Percentiles rank a stretch among this genome's conserved stretches.
Evolutionary conservation across 2,888 invertebrate genomes (phyloP).

Genomic region (Meiosimyza platycephala): DNA sequence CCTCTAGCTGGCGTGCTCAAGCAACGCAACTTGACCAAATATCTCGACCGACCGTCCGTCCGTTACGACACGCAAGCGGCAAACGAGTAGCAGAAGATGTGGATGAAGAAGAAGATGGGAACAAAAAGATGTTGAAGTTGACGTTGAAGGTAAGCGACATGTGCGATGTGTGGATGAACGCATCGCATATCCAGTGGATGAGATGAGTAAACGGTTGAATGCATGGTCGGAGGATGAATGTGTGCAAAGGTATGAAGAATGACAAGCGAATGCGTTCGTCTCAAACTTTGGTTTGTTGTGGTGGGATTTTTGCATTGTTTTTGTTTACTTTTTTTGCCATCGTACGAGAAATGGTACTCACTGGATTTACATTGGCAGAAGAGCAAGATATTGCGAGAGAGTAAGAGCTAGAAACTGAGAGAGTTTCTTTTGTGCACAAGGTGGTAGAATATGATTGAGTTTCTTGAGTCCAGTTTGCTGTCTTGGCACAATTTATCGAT

Average conservation of each 20-base stretch:
- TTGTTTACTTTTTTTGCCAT: neutral
- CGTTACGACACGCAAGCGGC: conserved; percentile 8
- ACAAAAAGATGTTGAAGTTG: conserved; percentile 11
- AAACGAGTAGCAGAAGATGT: neutral
- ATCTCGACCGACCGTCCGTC: conserved; percentile 5
- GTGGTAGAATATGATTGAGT: no score
- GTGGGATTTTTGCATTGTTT: neutral
- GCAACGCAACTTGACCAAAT: conserved; percentile 10
- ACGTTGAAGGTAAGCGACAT: conserved; percentile 5
- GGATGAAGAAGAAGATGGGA: conserved; percentile 26
- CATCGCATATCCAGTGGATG: neutral
- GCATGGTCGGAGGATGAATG: no score
- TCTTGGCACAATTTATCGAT: neutral
- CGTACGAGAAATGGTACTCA: neutral
- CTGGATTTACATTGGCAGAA: no score
- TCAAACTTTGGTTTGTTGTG: no score
- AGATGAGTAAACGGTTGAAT: no score
- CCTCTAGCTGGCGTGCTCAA: conserved; percentile 8
- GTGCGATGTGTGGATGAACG: conserved; percentile 14
- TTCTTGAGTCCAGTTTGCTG: conserved; percentile 4
- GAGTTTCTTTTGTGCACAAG: no score
- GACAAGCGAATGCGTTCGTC: conserved; percentile 3
- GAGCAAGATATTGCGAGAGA: neutral
- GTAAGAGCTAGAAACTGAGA: neutral
- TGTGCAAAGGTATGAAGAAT: conserved; percentile 9